A percentile compares a stretch with the other conserved stretches of the same genome.
Conservation (phyloP, 64 coral and sea anemone genomes). For the Stichodactyla mertensii region DNA sequence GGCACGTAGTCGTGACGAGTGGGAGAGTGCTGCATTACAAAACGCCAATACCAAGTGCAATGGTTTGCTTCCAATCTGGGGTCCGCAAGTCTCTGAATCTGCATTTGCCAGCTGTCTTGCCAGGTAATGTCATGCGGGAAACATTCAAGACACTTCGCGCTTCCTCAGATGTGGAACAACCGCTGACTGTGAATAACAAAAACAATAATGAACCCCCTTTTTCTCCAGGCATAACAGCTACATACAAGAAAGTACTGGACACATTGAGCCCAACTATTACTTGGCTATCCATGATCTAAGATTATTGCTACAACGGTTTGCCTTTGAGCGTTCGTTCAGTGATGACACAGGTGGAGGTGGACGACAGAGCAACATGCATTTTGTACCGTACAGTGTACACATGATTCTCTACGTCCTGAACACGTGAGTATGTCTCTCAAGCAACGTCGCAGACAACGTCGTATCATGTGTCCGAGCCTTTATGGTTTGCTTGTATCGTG, state of each 20-base stretch:
- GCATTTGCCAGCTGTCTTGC: slow-evolving; percentile 98
- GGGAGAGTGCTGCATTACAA: slow-evolving; percentile 95
- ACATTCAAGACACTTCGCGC: background rate
- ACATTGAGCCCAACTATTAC: slow-evolving; percentile 90
- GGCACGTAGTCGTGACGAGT: slow-evolving; percentile 80
- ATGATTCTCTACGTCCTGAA: slow-evolving; percentile 96
- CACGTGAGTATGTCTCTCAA: slow-evolving; percentile 40
- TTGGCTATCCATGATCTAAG: slow-evolving; percentile 84
- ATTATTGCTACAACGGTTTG: slow-evolving; percentile 82
- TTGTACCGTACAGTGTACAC: slow-evolving; percentile 88
- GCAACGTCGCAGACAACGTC: too few relatives aligned
- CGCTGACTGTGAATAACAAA: background rate
- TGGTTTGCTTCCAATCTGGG: slow-evolving; percentile 94
- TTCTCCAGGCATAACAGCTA: slow-evolving; percentile 90
- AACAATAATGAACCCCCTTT: background rate
- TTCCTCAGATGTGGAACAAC: background rate
- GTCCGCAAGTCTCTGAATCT: slow-evolving; percentile 89
- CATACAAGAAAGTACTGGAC: slow-evolving; percentile 93
- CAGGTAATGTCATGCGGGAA: slow-evolving; percentile 39
- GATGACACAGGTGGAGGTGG: slow-evolving; percentile 97
- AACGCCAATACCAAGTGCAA: slow-evolving; percentile 99
- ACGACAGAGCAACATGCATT: slow-evolving; percentile 92
- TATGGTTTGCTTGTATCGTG: background rate
- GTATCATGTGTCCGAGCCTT: too few relatives aligned
- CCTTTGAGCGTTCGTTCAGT: slow-evolving; percentile 87